These are phyloP conservation scores for Anas georgica DNA, from an alignment of 2,797 vertebrate species.

Conservation along the genomic window DNA sequence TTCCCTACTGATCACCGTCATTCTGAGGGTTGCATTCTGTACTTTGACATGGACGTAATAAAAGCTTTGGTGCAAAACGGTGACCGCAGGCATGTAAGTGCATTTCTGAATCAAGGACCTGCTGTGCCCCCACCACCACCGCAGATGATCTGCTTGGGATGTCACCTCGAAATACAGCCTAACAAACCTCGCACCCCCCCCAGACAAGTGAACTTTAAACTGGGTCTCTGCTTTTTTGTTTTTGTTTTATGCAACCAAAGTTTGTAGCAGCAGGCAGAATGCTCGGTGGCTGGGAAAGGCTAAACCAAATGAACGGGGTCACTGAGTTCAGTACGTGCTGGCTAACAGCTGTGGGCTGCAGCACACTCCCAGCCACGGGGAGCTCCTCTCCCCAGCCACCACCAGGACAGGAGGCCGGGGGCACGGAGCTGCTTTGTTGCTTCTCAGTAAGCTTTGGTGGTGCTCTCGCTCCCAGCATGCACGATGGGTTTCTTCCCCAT, in stretches of 20 bases:
- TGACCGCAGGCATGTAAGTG: rapidly evolving
- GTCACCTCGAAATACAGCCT: rapidly evolving
- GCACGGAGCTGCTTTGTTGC: rapidly evolving
- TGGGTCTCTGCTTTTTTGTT: slow-evolving; percentile 34
- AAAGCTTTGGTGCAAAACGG: not conserved
- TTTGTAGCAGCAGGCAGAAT: not conserved
- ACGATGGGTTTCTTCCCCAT: rapidly evolving
- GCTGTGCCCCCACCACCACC: too few species aligned
- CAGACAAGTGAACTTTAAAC: rapidly evolving
- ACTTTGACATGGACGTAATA: rapidly evolving
- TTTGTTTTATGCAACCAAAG: not conserved
- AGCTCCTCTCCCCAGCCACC: not conserved
- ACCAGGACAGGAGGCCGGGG: not conserved
- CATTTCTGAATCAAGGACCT: not conserved
- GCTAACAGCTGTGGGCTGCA: not conserved
- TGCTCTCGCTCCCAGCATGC: not conserved
- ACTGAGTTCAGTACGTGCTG: rapidly evolving
- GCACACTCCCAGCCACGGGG: rapidly evolving
- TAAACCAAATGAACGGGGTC: rapidly evolving
- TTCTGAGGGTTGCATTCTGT: not conserved
- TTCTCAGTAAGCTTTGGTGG: not conserved
- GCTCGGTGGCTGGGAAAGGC: not conserved
- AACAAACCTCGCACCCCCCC: rapidly evolving
- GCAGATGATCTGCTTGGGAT: rapidly evolving
- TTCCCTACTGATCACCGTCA: rapidly evolving